phyloP scores from a whole-genome alignment of 2,113 vertebrate genomes.

The Prietella phreatophila region DNA sequence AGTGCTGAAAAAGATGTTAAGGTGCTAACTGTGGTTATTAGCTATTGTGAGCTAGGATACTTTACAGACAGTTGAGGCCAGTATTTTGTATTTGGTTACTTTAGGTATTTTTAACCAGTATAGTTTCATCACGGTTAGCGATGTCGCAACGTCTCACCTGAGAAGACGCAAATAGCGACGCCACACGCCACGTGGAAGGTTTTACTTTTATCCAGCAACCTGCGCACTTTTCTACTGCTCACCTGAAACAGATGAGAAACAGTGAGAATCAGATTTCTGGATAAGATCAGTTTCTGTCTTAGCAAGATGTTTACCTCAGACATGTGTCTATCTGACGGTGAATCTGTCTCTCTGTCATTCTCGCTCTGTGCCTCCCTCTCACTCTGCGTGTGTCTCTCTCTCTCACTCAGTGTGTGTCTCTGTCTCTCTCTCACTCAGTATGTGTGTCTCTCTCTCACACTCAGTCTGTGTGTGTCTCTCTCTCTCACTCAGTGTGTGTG shows the following conservation, averaged over 20 bases:
- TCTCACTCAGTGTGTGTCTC: too few species aligned
- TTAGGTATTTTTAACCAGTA: neutral
- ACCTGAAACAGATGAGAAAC: conserved; percentile 63
- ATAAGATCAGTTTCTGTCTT: neutral
- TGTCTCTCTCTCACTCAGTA: too few species aligned
- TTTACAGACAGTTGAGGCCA: too few species aligned
- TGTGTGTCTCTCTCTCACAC: too few species aligned
- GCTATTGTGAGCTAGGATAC: neutral
- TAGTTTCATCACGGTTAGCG: neutral
- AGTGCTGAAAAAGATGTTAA: neutral
- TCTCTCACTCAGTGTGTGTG: too few species aligned
- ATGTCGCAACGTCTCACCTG: conserved; percentile 66
- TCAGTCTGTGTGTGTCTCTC: too few species aligned
- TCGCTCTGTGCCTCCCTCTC: neutral
- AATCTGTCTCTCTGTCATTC: neutral
- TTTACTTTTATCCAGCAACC: conserved; percentile 82
- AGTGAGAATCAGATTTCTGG: neutral
- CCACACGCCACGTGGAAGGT: conserved; percentile 82
- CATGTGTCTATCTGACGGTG: neutral
- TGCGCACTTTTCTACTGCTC: conserved; percentile 75
- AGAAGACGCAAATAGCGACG: conserved; percentile 79
- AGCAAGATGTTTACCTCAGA: neutral
- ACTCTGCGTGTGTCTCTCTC: conserved; percentile 57
- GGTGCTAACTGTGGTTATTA: neutral
- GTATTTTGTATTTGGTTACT: too few species aligned